Conservation (phyloP, 1,140 invertebrate genomes). For the Fragariocoptes setiger region DNA sequence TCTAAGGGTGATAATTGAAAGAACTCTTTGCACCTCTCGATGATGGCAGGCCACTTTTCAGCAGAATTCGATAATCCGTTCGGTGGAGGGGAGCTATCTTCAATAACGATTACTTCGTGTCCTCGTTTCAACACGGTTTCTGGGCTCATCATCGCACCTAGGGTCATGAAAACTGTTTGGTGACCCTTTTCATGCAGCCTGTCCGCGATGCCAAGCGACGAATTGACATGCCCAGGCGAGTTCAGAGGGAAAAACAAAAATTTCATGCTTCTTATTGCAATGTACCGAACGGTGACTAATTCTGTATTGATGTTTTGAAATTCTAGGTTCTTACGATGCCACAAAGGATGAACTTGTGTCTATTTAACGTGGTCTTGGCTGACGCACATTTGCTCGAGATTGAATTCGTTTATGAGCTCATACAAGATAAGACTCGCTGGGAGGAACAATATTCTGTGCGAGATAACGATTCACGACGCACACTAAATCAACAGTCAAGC, state of each 20-base stretch:
- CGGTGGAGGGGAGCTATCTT: background rate
- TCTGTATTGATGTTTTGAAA: too few species aligned
- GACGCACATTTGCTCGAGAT: too few species aligned
- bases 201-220: constrained; percentile 3
- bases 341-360: too few species aligned
- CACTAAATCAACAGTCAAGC: too few species aligned
- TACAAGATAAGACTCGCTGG: too few species aligned
- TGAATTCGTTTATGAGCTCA: too few species aligned
- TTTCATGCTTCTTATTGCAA: too few species aligned
- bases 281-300: too few species aligned
- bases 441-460: too few species aligned
- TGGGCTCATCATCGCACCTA: background rate
- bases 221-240: constrained; percentile 1
- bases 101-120: background rate
- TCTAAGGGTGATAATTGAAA: background rate
- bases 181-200: background rate
- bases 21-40: background rate
- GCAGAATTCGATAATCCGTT: background rate
- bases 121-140: background rate
- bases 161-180: constrained; percentile 1
- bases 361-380: too few species aligned
- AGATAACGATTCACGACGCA: too few species aligned
- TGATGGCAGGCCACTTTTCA: background rate
- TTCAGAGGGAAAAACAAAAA: constrained; percentile 1
- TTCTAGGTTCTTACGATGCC: too few species aligned